These are phyloP conservation scores for Euura saliciscinereae DNA, from an alignment of 1,140 invertebrate species.

Conservation along the genomic window DNA sequence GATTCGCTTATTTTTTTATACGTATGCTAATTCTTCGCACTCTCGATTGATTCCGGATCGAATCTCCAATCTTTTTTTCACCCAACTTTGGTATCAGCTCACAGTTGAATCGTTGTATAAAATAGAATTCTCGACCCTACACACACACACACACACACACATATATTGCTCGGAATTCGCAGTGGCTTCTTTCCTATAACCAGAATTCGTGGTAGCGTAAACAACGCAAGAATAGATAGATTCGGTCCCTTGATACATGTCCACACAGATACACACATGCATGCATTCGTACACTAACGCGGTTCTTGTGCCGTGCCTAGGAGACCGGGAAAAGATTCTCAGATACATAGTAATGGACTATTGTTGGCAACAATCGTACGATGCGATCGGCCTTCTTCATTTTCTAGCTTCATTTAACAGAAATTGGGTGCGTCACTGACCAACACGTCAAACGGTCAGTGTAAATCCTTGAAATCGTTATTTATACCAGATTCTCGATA, in stretches of 20 bases:
- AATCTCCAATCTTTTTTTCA: background rate
- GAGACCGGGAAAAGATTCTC: constrained; percentile 37
- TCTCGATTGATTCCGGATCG: background rate
- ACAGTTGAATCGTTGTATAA: constrained; percentile 3
- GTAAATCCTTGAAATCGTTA: no score
- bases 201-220: background rate
- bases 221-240: background rate
- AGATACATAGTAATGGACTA: constrained; percentile 57
- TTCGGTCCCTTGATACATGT: background rate
- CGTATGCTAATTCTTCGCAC: background rate
- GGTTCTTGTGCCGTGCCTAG: constrained; percentile 30
- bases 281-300: background rate
- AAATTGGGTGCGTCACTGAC: constrained; percentile 20
- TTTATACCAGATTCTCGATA: no score
- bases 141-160: no score
- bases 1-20: no score
- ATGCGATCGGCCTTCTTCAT: constrained; percentile 44
- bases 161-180: background rate
- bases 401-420: constrained; percentile 41
- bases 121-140: background rate
- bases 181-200: background rate
- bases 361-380: constrained; percentile 51
- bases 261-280: background rate
- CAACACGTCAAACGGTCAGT: no score
- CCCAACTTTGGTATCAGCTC: background rate